Evolutionary conservation across 2,797 vertebrate genomes (phyloP).

Genomic region (Coreius guichenoti): DNA sequence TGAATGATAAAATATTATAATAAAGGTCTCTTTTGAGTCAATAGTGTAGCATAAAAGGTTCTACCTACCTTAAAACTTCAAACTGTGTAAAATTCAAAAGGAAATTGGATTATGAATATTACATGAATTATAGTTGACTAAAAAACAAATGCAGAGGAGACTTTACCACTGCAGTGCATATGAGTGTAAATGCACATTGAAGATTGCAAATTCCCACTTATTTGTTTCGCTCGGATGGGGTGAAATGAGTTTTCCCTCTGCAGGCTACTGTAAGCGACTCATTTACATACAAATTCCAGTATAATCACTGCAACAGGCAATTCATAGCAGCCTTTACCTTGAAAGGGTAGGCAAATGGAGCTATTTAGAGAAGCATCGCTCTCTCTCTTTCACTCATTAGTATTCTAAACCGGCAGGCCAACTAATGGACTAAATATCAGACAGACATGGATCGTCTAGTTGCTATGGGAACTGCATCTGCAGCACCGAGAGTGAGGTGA

Average conservation of each 20-base stretch:
- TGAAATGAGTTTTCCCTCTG: not conserved
- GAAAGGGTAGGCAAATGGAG: constrained; percentile 30
- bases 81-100: not conserved
- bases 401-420: constrained; percentile 72
- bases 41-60: not conserved
- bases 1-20: not conserved
- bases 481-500: constrained; percentile 67
- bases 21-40: not conserved
- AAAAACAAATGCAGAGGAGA: not conserved
- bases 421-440: constrained; percentile 79
- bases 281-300: constrained; percentile 33
- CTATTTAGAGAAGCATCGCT: constrained; percentile 47
- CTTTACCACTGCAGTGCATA: not conserved
- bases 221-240: not conserved
- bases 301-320: constrained; percentile 27
- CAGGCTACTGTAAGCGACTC: constrained; percentile 20
- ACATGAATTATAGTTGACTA: constrained; percentile 3
- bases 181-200: not conserved
- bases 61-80: not conserved
- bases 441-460: constrained; percentile 77
- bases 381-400: constrained; percentile 60
- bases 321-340: constrained; percentile 51
- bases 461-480: constrained; percentile 85
- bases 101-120: not conserved
- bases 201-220: not conserved